phyloP scores from a whole-genome alignment of 2,113 vertebrate genomes.

The Melozone crissalis region DNA sequence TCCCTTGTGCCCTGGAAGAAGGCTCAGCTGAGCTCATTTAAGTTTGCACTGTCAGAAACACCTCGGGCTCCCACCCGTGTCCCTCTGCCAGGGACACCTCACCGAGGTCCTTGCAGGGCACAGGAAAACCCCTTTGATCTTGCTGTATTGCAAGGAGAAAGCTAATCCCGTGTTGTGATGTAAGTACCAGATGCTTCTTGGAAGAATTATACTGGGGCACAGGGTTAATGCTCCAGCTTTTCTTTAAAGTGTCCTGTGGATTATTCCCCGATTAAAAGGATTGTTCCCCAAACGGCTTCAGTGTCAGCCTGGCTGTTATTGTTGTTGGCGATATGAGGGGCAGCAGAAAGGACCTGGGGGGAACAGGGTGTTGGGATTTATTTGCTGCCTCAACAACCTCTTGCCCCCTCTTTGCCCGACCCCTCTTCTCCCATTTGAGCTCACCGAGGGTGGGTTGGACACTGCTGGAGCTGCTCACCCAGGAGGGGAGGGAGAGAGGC shows the following conservation, averaged over 20 bases:
- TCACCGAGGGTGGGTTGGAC: background rate
- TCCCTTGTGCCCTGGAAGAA: background rate
- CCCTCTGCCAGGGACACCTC: background rate
- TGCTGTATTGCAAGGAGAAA: slow-evolving; percentile 2
- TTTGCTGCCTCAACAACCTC: slow-evolving; percentile 22
- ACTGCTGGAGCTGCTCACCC: background rate
- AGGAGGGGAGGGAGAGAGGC: background rate
- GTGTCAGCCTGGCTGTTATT: slow-evolving; percentile 32
- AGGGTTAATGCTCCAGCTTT: slow-evolving; percentile 73
- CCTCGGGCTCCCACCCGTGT: accelerated
- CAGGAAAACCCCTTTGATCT: slow-evolving; percentile 53
- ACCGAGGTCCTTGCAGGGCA: background rate
- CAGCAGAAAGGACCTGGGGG: background rate
- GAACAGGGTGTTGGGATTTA: slow-evolving; percentile 56
- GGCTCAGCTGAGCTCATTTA: background rate
- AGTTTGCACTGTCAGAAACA: background rate
- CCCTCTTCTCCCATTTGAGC: background rate
- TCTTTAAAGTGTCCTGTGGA: slow-evolving; percentile 70
- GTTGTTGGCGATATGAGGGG: background rate
- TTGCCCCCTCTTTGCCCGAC: background rate
- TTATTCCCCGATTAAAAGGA: slow-evolving; percentile 71
- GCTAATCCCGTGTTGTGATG: slow-evolving; percentile 66
- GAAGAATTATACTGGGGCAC: slow-evolving; percentile 70
- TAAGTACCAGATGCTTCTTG: slow-evolving; percentile 64
- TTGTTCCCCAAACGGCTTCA: slow-evolving; percentile 42